Evolutionary conservation across 2,797 vertebrate genomes (phyloP), one percentile per base, ranked within the genome.

Genomic region (Crenichthys baileyi): DNA sequence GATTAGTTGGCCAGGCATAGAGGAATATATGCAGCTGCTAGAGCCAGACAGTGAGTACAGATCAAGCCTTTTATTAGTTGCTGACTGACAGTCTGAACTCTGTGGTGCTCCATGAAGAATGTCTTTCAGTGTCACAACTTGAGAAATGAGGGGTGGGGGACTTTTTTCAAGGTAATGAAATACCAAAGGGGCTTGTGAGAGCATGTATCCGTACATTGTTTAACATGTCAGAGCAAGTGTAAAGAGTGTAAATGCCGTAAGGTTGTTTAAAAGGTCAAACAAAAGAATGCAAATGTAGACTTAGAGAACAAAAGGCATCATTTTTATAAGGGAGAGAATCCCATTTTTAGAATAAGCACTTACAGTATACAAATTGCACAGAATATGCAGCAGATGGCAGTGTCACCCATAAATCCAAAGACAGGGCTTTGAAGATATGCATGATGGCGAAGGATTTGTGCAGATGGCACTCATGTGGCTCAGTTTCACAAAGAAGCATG

Each of bases 41-140:
- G 83, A 83, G 87, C 76, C 89, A 93, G 91, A 83, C 92, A 55
- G 55, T 92, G 88, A 93, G 94, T 93, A 94, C 75, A 83, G 82
- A 88, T 87, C 85, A 84, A 86, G 88, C 81, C 85, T 88, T 89
- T 85, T 81, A 91, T 90, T 87, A 82, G 85, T 92, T 85, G 91
- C 82, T 88, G 83, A 87, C 86, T 91, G 91, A 93, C 90, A 83
- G 87, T 78, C 86, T 85, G 84, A 89, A 87, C 89, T 83, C 87
- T 92, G 89, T 91, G 87, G 88, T 87, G 83, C 82, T 79, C 85
- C 84, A 75, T 87, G 84, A 93, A 88, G 89, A 95, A 94, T 90
- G 92, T 90, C 91, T 91, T 92, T 92, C 83, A 79, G 89, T 93
- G 89, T 94, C 94, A 94, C 82, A 48, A 68, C 56, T 36, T 95